These are phyloP conservation scores for Drosophila conformis DNA, from an alignment of 2,888 invertebrate genomes.

Conservation along the genomic window DNA sequence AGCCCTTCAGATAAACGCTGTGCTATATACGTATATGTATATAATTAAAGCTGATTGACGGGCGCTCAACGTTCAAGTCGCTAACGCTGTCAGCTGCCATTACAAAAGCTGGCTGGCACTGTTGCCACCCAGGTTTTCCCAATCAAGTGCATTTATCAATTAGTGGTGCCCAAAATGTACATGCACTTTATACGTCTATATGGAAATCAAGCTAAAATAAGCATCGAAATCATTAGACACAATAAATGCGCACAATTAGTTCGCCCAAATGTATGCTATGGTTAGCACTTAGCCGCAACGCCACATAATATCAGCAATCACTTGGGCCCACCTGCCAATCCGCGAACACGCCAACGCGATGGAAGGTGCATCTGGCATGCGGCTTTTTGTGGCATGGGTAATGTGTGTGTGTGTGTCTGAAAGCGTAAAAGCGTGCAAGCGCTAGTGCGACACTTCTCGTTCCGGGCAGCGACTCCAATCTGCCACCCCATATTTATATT, in stretches of 20 bases:
- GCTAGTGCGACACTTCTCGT: conserved; percentile 57
- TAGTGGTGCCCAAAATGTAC: not conserved
- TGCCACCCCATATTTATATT: conserved; percentile 35
- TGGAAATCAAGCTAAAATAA: conserved; percentile 4
- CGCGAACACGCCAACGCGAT: not conserved
- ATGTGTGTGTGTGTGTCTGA: conserved; percentile 70
- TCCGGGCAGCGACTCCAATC: conserved; percentile 35
- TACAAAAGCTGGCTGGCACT: not conserved
- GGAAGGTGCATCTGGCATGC: conserved; percentile 57
- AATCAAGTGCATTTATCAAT: conserved; percentile 65
- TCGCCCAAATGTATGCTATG: conserved; percentile 70
- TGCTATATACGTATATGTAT: conserved; percentile 27
- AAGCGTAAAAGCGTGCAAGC: conserved; percentile 84
- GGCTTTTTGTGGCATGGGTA: conserved; percentile 17
- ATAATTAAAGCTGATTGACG: conserved; percentile 76
- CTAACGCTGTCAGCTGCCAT: conserved; percentile 21
- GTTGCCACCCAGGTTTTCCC: conserved; percentile 18
- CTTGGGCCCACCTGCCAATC: conserved; percentile 29
- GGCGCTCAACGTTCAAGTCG: conserved; percentile 24
- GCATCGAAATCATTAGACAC: conserved; percentile 59
- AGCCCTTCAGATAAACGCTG: conserved; percentile 43
- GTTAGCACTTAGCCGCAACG: conserved; percentile 50
- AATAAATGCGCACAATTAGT: conserved; percentile 66
- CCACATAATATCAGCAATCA: conserved; percentile 72
- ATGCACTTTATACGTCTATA: not conserved